Conservation (phyloP, 1,140 invertebrate species). For the Ceratosolen solmsi region DNA sequence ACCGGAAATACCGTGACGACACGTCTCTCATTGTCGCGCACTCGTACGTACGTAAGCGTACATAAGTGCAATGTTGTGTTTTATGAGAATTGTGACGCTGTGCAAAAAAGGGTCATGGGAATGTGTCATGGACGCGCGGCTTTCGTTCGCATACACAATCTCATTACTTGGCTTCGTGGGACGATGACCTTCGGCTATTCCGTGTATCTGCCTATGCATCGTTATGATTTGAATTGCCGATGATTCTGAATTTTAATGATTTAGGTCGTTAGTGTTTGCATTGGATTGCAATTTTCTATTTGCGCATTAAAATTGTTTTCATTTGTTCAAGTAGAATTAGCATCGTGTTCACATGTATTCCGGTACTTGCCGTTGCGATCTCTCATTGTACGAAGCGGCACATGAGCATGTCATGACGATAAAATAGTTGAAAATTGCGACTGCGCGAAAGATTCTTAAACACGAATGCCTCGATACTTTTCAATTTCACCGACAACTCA, state of each 20-base stretch:
- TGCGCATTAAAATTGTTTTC: neutral
- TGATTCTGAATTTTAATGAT: neutral
- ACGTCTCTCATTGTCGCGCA: constrained; percentile 60
- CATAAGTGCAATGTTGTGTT: constrained; percentile 67
- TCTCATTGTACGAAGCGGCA: neutral
- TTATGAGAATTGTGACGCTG: constrained; percentile 72
- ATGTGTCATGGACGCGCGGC: constrained; percentile 68
- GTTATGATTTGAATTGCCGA: neutral
- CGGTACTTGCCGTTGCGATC: neutral
- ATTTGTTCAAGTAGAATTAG: neutral
- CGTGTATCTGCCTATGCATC: neutral
- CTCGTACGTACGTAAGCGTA: constrained; percentile 55
- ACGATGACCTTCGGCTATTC: constrained; percentile 63
- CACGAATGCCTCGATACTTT: neutral
- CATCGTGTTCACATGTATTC: neutral
- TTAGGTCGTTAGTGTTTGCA: neutral
- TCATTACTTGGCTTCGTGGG: constrained; percentile 63
- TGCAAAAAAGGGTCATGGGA: constrained; percentile 71
- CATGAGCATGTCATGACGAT: neutral
- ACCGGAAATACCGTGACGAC: constrained; percentile 72
- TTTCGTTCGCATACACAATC: constrained; percentile 57
- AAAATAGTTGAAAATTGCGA: neutral
- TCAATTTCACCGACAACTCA: neutral
- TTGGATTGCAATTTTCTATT: neutral
- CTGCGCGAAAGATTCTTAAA: neutral